Conservation (phyloP, 2,113 vertebrate species). For the Gobio gobio region DNA sequence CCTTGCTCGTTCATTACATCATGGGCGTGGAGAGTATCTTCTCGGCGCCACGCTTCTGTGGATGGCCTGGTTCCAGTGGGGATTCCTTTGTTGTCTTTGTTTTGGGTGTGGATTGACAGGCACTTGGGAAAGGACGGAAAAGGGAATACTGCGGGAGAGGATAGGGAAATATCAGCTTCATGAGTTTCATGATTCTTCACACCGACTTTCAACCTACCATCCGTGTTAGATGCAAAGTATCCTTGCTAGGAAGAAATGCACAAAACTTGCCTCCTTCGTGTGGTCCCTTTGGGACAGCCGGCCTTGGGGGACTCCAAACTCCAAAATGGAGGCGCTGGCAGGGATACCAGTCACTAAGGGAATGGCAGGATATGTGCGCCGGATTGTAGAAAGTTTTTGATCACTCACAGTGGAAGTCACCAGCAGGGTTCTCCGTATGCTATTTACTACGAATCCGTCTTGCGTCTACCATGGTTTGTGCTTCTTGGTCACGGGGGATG, state of each 20-base stretch:
- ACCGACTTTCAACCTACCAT: slow-evolving; percentile 10
- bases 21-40: slow-evolving; percentile 54
- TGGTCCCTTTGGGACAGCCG: slow-evolving; percentile 56
- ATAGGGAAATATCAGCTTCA: slow-evolving; percentile 47
- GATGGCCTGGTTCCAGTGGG: slow-evolving; percentile 64
- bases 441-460: slow-evolving; percentile 33
- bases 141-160: slow-evolving; percentile 34
- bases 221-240: slow-evolving; percentile 33
- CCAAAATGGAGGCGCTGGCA: slow-evolving; percentile 55
- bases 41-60: slow-evolving; percentile 45
- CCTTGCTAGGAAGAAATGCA: slow-evolving; percentile 6
- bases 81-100: slow-evolving; percentile 71
- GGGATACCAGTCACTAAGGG: slow-evolving; percentile 56
- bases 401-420: slow-evolving; percentile 18
- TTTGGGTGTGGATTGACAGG: slow-evolving; percentile 61
- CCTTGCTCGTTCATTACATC: slow-evolving; percentile 72
- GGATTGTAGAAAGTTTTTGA: slow-evolving; percentile 57
- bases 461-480: neutral
- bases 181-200: slow-evolving; percentile 42
- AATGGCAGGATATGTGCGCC: slow-evolving; percentile 26
- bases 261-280: slow-evolving; percentile 48
- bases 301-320: slow-evolving; percentile 57
- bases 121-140: slow-evolving; percentile 55
- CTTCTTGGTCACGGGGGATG: neutral
- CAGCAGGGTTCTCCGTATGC: neutral